Evolutionary conservation across 2,797 vertebrate species (phyloP), one percentile per base, ranked within the genome.

Genomic region (Argyrosomus regius): DNA sequence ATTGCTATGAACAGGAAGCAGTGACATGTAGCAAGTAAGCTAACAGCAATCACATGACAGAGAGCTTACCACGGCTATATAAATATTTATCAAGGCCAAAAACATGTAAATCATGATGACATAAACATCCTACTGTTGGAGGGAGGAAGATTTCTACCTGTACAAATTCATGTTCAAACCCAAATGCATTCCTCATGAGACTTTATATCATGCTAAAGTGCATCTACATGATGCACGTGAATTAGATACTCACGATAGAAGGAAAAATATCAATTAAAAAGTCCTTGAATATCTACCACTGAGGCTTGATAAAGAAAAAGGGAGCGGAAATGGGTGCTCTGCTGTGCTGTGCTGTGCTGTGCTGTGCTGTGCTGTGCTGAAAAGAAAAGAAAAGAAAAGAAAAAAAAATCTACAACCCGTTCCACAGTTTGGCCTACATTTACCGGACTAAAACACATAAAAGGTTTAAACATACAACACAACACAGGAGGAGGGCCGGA

Each of bases 81-180:
- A 71, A 79, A 90, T 77, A 82, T 88, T 87, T 79, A 82, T 79
- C 20, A 16, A 35, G 26, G n/a, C 46, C 52, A 39, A 68, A 76
- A 78, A 83, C 72, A 80, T 57, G 24, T 53, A 79, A 84, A 88
- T 66, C 46, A 31, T 6, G 20, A 54, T 22, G 18, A 81, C 3
- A 35, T 78, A 63, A 87, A 77, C 75, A 52, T 59, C 76, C 57
- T 41, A 71, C 54, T 54, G 52, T 49, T 48, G n/a, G 5, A 59
- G 3, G 2, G 1, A 11, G 43, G 35, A 20, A 26, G 3, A 48
- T 8, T 39, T 54, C 39, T 28, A 24, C 14, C 66, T 35, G 5
- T 45, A 58, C 10, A 48, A n/a, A 43, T n/a, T 4, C 0, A 48
- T 39, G 35, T 39, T 39, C 35, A 8, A 39, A 39, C 35, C 35